These are phyloP conservation scores for Arenaria interpres DNA, from an alignment of 2,113 vertebrate genomes.

Conservation along the genomic window DNA sequence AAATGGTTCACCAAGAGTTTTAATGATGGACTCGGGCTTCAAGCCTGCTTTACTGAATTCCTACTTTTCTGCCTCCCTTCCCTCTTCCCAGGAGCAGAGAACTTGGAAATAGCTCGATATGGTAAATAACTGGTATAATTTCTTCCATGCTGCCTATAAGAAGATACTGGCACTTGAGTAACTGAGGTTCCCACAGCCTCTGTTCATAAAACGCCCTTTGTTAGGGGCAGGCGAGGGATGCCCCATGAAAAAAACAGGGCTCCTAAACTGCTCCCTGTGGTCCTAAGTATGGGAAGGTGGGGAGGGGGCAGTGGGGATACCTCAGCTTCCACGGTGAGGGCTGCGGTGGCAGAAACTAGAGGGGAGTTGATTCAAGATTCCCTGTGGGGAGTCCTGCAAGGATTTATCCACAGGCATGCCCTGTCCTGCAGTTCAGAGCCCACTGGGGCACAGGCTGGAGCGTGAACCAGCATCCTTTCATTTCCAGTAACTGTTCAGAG, in stretches of 20 bases:
- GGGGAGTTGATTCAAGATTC: background rate
- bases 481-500: background rate
- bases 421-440: background rate
- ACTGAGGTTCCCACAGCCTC: background rate
- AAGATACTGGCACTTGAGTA: background rate
- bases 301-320: background rate
- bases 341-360: background rate
- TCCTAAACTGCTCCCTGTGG: accelerated
- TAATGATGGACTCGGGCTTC: background rate
- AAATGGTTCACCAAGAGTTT: background rate
- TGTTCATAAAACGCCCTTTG: background rate
- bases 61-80: background rate
- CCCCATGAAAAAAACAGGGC: background rate
- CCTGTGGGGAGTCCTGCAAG: background rate
- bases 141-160: background rate
- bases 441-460: background rate
- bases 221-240: background rate
- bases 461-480: background rate
- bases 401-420: background rate
- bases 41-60: background rate
- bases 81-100: background rate
- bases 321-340: background rate
- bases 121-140: background rate
- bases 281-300: background rate
- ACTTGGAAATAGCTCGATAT: background rate